Evolutionary conservation across 2,888 invertebrate species (phyloP).

Genomic region (Atrina japonica): DNA sequence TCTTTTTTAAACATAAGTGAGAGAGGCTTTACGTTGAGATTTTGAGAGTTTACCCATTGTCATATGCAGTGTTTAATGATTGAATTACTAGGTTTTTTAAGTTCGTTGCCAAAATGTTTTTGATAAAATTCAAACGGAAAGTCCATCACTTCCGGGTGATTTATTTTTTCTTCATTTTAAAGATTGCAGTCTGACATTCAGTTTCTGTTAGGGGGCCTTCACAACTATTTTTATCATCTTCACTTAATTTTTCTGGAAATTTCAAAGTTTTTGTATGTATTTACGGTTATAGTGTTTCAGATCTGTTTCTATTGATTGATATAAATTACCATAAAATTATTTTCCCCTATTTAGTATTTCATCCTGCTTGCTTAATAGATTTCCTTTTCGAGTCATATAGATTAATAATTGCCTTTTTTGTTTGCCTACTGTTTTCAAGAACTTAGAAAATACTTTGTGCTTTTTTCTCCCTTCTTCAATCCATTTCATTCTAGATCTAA

Average conservation of each 20-base stretch:
- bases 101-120: not conserved
- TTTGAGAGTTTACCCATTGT: not conserved
- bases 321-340: constrained; percentile 24
- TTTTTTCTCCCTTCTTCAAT: constrained; percentile 10
- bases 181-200: constrained; percentile 16
- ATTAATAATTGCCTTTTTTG: not conserved
- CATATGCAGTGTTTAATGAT: not conserved
- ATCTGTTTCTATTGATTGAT: not conserved
- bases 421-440: not conserved
- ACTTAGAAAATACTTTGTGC: constrained; percentile 7
- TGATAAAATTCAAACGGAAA: constrained; percentile 23
- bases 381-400: not conserved
- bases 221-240: not conserved
- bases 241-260: not conserved
- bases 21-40: not conserved
- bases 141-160: constrained; percentile 19
- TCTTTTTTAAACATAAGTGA: no score
- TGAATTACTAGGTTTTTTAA: not conserved
- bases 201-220: not conserved
- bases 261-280: not conserved
- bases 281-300: not conserved
- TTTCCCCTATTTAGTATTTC: not conserved
- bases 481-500: constrained; percentile 9
- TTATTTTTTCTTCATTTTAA: constrained; percentile 12
- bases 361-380: not conserved